phyloP scores from a whole-genome alignment of 2,797 vertebrate species.

The Syndactyla subalaris region DNA sequence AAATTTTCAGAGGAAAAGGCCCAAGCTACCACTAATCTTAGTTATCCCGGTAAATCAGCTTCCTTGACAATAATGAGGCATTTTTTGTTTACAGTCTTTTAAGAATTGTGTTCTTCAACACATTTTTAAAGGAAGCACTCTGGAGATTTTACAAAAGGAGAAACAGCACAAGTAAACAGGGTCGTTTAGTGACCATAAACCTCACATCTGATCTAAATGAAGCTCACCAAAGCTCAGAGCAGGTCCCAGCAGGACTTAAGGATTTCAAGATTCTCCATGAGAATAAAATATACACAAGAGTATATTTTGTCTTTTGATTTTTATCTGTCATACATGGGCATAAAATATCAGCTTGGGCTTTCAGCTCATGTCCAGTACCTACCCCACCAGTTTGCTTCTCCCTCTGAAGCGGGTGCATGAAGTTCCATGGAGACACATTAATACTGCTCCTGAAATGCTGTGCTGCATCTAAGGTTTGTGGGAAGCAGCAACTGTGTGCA shows the following conservation, averaged over 20 bases:
- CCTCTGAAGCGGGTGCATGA: accelerated
- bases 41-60: neutral
- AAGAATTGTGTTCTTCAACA: neutral
- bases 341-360: neutral
- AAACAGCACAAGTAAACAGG: neutral
- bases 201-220: neutral
- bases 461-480: accelerated
- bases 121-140: neutral
- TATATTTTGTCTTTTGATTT: neutral
- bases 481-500: neutral
- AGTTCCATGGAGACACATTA: accelerated
- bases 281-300: neutral
- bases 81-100: neutral
- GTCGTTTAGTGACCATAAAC: neutral
- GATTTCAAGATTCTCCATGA: neutral
- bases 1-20: neutral
- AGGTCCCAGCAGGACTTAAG: neutral
- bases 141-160: neutral
- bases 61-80: neutral
- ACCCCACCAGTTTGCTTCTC: neutral
- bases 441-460: neutral
- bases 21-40: neutral
- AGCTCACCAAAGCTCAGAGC: neutral
- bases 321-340: neutral
- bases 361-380: neutral